Evolutionary conservation across 2,888 invertebrate species (phyloP).

Genomic region (Meliscaeva auricollis): DNA sequence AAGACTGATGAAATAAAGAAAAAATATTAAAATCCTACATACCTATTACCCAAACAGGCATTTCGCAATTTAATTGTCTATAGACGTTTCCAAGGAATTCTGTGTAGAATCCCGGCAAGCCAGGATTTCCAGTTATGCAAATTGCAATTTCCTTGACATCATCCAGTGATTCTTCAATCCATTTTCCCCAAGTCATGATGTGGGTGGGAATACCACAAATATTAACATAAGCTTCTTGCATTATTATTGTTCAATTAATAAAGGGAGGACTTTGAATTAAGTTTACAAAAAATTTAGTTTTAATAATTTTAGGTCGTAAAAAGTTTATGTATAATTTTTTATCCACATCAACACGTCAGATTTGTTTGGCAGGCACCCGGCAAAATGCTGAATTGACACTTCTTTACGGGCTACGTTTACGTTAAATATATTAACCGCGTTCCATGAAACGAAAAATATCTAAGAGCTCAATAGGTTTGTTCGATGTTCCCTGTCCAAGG

Average conservation of each 20-base stretch:
- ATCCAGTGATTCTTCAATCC: conserved; percentile 87
- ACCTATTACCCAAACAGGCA: conserved; percentile 93
- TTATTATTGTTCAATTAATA: conserved; percentile 60
- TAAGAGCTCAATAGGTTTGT: too few relatives aligned
- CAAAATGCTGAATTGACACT: conserved; percentile 26
- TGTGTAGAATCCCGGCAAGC: conserved; percentile 91
- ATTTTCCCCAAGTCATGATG: conserved; percentile 89
- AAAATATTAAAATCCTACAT: conserved; percentile 77
- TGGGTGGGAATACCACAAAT: conserved; percentile 90
- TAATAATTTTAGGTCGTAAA: too few relatives aligned
- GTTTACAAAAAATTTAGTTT: too few relatives aligned
- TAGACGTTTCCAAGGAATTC: conserved; percentile 89
- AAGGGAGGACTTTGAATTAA: too few relatives aligned
- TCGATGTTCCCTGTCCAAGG: too few relatives aligned
- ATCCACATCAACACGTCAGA: conserved; percentile 24
- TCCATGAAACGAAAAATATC: not conserved
- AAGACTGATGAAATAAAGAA: conserved; percentile 18
- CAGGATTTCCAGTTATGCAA: conserved; percentile 95
- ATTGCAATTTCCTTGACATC: conserved; percentile 88
- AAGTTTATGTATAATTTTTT: not conserved
- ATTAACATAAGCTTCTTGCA: conserved; percentile 83
- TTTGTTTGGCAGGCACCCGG: conserved; percentile 10
- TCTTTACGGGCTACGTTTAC: not conserved
- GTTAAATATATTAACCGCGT: not conserved
- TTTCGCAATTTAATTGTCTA: conserved; percentile 84